phyloP scores from a whole-genome alignment of 2,888 invertebrate species.

The Artemia sp. region DNA sequence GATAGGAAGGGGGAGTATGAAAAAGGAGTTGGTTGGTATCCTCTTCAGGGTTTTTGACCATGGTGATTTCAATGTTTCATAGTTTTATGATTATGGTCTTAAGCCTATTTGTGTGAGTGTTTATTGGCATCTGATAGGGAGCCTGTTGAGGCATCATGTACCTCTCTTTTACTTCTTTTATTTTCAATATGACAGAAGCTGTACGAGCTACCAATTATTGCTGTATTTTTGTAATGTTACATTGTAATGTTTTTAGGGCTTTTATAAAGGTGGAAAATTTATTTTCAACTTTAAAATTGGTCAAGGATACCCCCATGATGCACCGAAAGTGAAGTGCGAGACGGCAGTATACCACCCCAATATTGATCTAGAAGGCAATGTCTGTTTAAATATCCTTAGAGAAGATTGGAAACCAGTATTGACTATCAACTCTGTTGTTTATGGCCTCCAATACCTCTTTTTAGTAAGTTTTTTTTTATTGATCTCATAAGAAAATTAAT shows the following conservation, averaged over 20 bases:
- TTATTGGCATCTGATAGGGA: too few relatives aligned
- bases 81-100: too few relatives aligned
- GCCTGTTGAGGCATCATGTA: too few relatives aligned
- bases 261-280: conserved; percentile 83
- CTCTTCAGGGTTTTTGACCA: too few relatives aligned
- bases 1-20: too few relatives aligned
- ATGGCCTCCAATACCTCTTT: conserved; percentile 91
- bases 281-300: conserved; percentile 94
- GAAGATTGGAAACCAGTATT: conserved; percentile 99
- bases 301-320: conserved; percentile 93
- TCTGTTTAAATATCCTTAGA: conserved; percentile 86
- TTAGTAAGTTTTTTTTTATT: conserved; percentile 45
- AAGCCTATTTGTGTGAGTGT: too few relatives aligned
- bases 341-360: conserved; percentile 96
- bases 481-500: not conserved
- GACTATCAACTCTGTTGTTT: conserved; percentile 91
- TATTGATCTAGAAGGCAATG: conserved; percentile 93
- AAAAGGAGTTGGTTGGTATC: too few relatives aligned
- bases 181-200: too few relatives aligned
- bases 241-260: conserved; percentile 42
- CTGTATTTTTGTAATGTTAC: not conserved
- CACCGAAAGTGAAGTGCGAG: conserved; percentile 95
- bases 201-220: too few relatives aligned
- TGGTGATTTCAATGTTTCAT: too few relatives aligned
- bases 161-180: too few relatives aligned